Base-by-base conservation (phyloP, 64 coral and sea anemone genomes). In the Trachythela sp. region DNA sequence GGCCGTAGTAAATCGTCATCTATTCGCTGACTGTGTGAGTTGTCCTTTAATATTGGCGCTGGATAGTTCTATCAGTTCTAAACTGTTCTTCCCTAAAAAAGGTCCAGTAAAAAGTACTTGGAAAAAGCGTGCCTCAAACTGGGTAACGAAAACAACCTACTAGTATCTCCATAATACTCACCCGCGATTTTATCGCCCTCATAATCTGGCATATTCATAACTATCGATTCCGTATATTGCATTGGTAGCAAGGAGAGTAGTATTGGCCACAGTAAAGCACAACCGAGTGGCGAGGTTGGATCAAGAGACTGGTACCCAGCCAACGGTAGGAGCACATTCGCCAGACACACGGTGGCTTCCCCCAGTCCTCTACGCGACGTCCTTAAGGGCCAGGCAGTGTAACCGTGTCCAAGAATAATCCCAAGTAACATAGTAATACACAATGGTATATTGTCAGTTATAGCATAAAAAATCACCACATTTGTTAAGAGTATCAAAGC, bases 251-350 rank as follows among this genome's bases (percentile, higher is more conserved):
- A 18, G 11, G 33, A 36, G 27, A 80, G 75, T 29, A 80, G 75
- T 80, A 80, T 80, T 35, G 75, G 75, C 75, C 30, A 80, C 30
- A 80, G 3, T 22, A 30, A 80, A 2, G 9, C 9, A 80, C 8
- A 9, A 37, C 75, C 75, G 30, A 80, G 35, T 34, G 75, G 75
- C 0, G 30, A 35, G 20, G 15, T 18, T 34, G 75, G 75, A 37
- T 80, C 75, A 80, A 36, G 75, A 36, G 75, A 80, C 31, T 80
- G 75, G 75, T 80, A 80, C 8, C 75, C 75, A 80, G 34, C 75
- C 75, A 80, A 36, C 35, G 75, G 75, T 30, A 10, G 6, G 9
- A 80, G 75, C 9, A 80, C 20, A 36, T 80, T 80, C 33, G 35
- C 75, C 4, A 80, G 26, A 18, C 75, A 80, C 2, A 80, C 18